Conservation (phyloP, 2,888 invertebrate species). For the Lamproptera curius region DNA sequence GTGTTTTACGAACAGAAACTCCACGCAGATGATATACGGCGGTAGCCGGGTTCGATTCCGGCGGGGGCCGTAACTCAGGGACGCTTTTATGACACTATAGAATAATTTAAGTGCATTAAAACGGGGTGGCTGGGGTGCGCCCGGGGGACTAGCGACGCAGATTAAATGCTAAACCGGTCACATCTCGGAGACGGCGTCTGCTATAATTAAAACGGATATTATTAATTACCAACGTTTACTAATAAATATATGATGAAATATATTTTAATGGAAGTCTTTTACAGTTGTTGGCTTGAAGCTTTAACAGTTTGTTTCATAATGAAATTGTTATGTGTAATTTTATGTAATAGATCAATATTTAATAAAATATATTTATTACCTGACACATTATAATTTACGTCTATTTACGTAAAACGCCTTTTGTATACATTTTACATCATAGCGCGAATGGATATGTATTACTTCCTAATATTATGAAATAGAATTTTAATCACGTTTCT, state of each 20-base stretch:
- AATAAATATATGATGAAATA: too few relatives aligned
- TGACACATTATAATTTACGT: too few relatives aligned
- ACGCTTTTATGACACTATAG: constrained; percentile 64
- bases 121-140: constrained; percentile 29
- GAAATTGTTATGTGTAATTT: too few relatives aligned
- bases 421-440: too few relatives aligned
- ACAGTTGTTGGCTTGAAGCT: background rate
- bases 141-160: constrained; percentile 22
- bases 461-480: too few relatives aligned
- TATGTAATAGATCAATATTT: too few relatives aligned
- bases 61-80: constrained; percentile 52
- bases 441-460: too few relatives aligned
- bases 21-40: constrained; percentile 13
- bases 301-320: too few relatives aligned
- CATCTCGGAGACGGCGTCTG: constrained; percentile 12
- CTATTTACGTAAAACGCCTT: too few relatives aligned
- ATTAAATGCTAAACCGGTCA: constrained; percentile 21
- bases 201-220: constrained; percentile 17
- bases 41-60: constrained; percentile 34
- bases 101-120: constrained; percentile 68
- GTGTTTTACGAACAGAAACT: constrained; percentile 14
- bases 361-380: constrained; percentile 2
- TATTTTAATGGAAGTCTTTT: background rate
- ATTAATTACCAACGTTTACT: constrained; percentile 1
- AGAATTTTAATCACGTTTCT: too few relatives aligned